Evolutionary conservation across 2,113 vertebrate species (phyloP).

Genomic region (Pomatostomus ruficeps): DNA sequence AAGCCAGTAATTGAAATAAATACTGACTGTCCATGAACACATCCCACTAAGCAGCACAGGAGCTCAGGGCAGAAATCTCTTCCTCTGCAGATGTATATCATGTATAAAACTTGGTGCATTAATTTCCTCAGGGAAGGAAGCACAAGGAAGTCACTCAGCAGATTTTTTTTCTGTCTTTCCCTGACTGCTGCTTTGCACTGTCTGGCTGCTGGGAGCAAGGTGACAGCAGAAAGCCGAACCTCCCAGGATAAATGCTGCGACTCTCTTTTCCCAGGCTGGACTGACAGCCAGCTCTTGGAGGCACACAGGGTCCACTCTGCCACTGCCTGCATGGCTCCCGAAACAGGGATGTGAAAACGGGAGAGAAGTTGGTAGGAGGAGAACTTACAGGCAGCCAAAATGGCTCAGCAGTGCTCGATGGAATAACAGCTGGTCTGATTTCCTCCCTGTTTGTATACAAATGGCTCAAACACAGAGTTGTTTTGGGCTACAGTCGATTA

Average conservation of each 20-base stretch:
- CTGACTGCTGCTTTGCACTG: not conserved
- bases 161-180: not conserved
- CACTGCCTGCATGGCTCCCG: not conserved
- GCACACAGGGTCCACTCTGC: fast-evolving
- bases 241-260: not conserved
- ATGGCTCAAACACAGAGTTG: not conserved
- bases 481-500: not conserved
- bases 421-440: not conserved
- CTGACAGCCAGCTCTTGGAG: not conserved
- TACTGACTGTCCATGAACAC: not conserved
- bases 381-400: not conserved
- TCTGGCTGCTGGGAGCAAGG: not conserved
- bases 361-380: not conserved
- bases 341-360: not conserved
- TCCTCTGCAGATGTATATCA: not conserved
- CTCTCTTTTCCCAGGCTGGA: not conserved
- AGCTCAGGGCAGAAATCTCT: not conserved
- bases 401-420: not conserved
- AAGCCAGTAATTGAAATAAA: conserved; percentile 1
- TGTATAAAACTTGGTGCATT: not conserved
- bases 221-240: not conserved
- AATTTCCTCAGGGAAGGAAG: not conserved
- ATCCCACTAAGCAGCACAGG: not conserved
- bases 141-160: not conserved
- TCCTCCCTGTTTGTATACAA: not conserved